Evolutionary conservation across 2,888 invertebrate genomes (phyloP).

Genomic region (Bellardia bayeri): DNA sequence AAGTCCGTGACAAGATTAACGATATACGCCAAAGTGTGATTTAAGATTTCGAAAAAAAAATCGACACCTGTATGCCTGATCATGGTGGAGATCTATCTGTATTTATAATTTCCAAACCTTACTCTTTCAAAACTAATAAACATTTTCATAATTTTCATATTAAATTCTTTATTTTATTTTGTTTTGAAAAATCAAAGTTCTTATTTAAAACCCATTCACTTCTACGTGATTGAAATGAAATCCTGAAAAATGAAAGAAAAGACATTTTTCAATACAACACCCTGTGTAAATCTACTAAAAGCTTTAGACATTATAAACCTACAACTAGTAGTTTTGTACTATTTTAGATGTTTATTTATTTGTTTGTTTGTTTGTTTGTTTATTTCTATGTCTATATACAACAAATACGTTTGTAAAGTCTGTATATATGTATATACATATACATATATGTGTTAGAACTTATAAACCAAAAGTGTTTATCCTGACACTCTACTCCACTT

Average conservation of each 20-base stretch:
- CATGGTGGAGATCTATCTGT: too few relatives aligned
- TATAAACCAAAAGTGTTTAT: constrained; percentile 40
- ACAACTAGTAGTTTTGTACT: background rate
- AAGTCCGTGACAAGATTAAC: too few relatives aligned
- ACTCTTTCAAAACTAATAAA: too few relatives aligned
- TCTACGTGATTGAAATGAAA: too few relatives aligned
- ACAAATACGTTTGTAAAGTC: background rate
- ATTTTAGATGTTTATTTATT: constrained; percentile 13
- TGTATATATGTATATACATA: background rate
- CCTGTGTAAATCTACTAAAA: background rate
- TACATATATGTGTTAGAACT: background rate
- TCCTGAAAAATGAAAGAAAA: background rate
- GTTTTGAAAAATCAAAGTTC: too few relatives aligned
- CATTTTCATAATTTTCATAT: too few relatives aligned
- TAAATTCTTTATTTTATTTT: too few relatives aligned
- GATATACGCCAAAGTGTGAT: too few relatives aligned
- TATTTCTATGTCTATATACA: background rate
- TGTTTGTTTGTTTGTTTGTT: background rate
- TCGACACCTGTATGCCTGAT: too few relatives aligned
- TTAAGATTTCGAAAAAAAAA: too few relatives aligned
- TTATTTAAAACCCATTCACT: too few relatives aligned
- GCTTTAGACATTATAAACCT: background rate
- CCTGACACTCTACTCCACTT: constrained; percentile 28
- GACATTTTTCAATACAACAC: background rate
- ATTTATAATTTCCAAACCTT: too few relatives aligned